Conservation (phyloP, 1,140 invertebrate species). For the Camponotus pennsylvanicus region DNA sequence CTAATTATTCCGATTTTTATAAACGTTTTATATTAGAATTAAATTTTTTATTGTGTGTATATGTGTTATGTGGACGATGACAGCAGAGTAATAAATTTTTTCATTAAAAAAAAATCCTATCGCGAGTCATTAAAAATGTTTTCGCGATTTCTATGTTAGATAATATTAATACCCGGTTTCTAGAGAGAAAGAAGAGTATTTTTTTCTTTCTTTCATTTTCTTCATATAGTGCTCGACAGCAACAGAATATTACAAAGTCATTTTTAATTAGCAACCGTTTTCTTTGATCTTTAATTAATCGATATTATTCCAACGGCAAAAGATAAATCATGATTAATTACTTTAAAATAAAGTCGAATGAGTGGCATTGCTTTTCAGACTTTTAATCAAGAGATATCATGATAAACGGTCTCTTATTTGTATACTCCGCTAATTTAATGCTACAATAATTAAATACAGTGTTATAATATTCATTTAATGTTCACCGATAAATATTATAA, state of each 20-base stretch:
- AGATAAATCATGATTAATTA: conserved; percentile 33
- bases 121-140: conserved; percentile 12
- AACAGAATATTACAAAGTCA: conserved; percentile 25
- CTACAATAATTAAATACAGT: conserved; percentile 29
- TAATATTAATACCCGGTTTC: conserved; percentile 17
- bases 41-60: neutral
- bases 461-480: neutral
- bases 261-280: conserved; percentile 38
- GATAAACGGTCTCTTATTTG: neutral
- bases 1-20: neutral
- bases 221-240: neutral
- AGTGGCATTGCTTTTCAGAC: neutral
- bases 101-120: conserved; percentile 2
- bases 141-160: conserved; percentile 21
- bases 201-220: neutral
- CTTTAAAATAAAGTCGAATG: neutral
- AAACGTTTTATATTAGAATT: neutral
- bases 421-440: neutral
- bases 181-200: neutral
- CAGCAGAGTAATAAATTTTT: conserved; percentile 17
- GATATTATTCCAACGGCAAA: neutral
- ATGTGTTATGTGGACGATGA: neutral
- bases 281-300: conserved; percentile 26
- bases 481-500: conserved; percentile 7
- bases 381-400: conserved; percentile 8